A percentile compares a stretch with the other conserved stretches of the same genome.
These are phyloP conservation scores for Ictalurus furcatus DNA, from an alignment of 2,113 vertebrate genomes.

Conservation along the genomic window DNA sequence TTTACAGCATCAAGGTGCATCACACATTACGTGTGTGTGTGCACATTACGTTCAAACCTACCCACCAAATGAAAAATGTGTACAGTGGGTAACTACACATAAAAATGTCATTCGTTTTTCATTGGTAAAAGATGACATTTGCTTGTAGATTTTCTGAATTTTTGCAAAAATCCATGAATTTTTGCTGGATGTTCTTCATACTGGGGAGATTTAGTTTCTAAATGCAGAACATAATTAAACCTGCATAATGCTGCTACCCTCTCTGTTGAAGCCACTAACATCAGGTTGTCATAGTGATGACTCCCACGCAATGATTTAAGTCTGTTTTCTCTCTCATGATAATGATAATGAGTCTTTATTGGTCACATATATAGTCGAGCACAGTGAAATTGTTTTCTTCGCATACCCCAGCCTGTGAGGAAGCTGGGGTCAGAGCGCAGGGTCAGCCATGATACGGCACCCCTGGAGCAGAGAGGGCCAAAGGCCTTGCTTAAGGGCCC, in stretches of 20 bases:
- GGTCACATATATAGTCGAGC: too few species aligned
- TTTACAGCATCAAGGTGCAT: neutral
- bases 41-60: neutral
- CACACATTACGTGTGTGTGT: neutral
- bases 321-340: constrained; percentile 9
- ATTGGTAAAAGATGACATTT: neutral
- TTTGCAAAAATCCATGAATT: neutral
- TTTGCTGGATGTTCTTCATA: neutral
- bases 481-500: too few species aligned
- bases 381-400: too few species aligned
- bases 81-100: too few species aligned
- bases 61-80: neutral
- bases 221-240: constrained; percentile 8
- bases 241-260: constrained; percentile 18
- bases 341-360: too few species aligned
- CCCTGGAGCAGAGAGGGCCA: too few species aligned
- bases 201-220: neutral
- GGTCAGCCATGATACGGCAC: too few species aligned
- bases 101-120: neutral
- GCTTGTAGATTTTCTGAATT: neutral
- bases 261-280: constrained; percentile 29
- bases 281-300: constrained; percentile 41
- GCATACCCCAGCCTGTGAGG: too few species aligned
- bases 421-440: too few species aligned
- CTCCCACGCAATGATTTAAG: constrained; percentile 36